Conservation (phyloP, 1,140 invertebrate genomes). For the Rhopalosiphum padi region DNA sequence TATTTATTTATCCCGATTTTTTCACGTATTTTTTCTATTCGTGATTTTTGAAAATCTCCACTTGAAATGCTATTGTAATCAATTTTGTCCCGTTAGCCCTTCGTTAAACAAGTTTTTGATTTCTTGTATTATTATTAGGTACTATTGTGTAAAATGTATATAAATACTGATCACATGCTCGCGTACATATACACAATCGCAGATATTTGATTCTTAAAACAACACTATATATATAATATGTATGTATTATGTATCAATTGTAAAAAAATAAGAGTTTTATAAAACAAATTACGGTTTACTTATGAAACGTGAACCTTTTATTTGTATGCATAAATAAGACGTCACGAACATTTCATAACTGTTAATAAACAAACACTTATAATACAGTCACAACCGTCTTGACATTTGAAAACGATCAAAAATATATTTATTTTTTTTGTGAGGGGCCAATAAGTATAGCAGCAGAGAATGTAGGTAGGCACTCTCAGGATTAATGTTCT, state of each 20-base stretch:
- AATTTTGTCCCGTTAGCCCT: background rate
- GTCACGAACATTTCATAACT: conserved; percentile 1
- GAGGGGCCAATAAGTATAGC: background rate
- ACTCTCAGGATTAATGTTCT: conserved; percentile 1
- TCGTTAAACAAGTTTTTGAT: conserved; percentile 8
- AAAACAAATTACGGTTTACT: background rate
- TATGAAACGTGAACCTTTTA: background rate
- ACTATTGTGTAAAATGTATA: background rate
- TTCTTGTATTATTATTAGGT: background rate
- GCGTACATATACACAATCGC: too few species aligned
- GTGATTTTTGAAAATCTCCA: conserved; percentile 22
- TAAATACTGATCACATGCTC: background rate
- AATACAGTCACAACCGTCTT: background rate
- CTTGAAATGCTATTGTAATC: background rate
- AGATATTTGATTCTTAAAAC: background rate
- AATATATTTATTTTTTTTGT: background rate
- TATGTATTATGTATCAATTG: background rate
- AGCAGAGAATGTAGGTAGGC: background rate
- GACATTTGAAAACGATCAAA: conserved; percentile 34
- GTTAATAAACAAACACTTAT: background rate
- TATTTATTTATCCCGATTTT: background rate
- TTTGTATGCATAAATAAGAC: background rate
- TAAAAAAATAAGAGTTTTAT: background rate
- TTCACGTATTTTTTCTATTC: conserved; percentile 15
- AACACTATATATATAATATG: background rate